Conservation (phyloP, 2,888 invertebrate species). For the Thymelicus lineola region DNA sequence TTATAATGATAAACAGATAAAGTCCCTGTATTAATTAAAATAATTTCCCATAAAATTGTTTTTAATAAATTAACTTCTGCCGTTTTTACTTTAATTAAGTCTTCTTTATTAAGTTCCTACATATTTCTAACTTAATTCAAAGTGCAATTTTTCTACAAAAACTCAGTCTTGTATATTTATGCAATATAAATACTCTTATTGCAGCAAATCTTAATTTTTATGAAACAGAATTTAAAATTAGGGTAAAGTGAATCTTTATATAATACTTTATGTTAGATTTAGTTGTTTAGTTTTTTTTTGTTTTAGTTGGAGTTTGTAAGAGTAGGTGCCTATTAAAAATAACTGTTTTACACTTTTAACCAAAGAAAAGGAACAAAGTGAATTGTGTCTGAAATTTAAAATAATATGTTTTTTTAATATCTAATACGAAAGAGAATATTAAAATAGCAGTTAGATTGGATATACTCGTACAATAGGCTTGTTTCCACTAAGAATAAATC, state of each 20-base stretch:
- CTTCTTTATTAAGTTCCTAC: background rate
- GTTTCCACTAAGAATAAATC: too few species aligned
- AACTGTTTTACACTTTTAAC: background rate
- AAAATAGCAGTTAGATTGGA: background rate
- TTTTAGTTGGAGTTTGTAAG: background rate
- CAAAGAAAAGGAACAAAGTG: background rate
- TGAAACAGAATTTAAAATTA: constrained; percentile 20
- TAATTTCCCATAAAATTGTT: too few species aligned
- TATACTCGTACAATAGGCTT: too few species aligned
- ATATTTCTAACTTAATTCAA: background rate
- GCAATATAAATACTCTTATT: constrained; percentile 18
- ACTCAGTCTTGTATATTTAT: constrained; percentile 16
- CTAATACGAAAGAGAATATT: background rate
- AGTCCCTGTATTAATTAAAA: too few species aligned
- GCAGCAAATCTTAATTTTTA: constrained; percentile 3
- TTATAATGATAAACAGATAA: too few species aligned
- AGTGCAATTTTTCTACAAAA: constrained; percentile 6
- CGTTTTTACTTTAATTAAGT: background rate
- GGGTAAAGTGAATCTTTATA: constrained; percentile 5
- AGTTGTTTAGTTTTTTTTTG: too few species aligned
- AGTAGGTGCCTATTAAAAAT: too few species aligned
- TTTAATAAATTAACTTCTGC: background rate
- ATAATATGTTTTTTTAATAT: too few species aligned
- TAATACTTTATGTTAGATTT: background rate
- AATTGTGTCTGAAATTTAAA: background rate